These are phyloP conservation scores for Reticulitermes lucifugus DNA, from an alignment of 2,888 invertebrate genomes.

Conservation along the genomic window DNA sequence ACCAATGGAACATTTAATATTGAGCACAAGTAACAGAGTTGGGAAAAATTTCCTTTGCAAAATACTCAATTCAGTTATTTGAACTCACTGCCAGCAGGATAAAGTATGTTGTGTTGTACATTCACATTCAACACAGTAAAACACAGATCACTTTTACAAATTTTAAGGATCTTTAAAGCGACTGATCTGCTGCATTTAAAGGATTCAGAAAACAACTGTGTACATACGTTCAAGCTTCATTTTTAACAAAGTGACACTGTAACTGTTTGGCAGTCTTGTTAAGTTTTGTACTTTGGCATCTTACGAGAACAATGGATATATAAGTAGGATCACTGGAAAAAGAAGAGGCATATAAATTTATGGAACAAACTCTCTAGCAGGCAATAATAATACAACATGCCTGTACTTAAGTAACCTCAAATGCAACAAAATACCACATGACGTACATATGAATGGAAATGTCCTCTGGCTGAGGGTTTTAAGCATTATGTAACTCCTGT, in stretches of 20 bases:
- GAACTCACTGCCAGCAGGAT: too few relatives aligned
- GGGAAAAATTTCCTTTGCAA: too few relatives aligned
- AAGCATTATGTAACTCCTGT: background rate
- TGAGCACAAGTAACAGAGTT: background rate
- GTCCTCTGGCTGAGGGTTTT: background rate
- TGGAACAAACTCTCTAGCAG: background rate
- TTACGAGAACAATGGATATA: conserved; percentile 1
- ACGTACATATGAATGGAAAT: background rate
- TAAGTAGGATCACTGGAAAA: conserved; percentile 27
- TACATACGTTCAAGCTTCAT: background rate
- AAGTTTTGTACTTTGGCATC: conserved; percentile 30
- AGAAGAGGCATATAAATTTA: background rate
- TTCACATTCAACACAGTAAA: too few relatives aligned
- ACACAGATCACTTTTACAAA: too few relatives aligned
- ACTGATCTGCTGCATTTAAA: background rate
- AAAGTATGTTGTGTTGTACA: too few relatives aligned
- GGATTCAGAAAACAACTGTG: background rate
- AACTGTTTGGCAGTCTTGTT: conserved; percentile 33
- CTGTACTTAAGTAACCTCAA: background rate
- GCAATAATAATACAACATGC: background rate
- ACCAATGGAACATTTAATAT: background rate
- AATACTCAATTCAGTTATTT: too few relatives aligned
- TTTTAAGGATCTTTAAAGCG: background rate
- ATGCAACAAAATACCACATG: background rate
- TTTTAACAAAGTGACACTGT: background rate